phyloP scores from a whole-genome alignment of 2,797 vertebrate species.

The Momotus momota region DNA sequence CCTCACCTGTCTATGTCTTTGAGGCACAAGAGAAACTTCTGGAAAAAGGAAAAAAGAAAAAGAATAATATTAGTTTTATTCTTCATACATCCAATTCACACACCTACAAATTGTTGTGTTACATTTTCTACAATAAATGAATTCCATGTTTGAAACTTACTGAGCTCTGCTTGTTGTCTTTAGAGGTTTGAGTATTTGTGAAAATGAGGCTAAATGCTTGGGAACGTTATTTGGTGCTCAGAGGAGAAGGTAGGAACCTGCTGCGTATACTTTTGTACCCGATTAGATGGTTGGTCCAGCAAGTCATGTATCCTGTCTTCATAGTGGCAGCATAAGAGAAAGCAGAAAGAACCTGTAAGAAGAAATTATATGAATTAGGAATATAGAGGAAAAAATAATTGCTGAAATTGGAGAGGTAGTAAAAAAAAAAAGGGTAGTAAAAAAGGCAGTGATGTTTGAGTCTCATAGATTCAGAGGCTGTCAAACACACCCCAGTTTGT shows the following conservation, averaged over 20 bases:
- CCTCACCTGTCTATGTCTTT: not conserved
- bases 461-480: not conserved
- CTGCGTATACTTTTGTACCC: not conserved
- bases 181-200: not conserved
- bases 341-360: not conserved
- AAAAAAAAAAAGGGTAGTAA: not conserved
- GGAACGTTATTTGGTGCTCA: not conserved
- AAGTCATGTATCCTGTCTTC: not conserved
- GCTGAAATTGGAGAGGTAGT: not conserved
- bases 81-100: not conserved
- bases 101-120: not conserved
- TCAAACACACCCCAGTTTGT: not conserved
- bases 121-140: not conserved
- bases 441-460: not conserved
- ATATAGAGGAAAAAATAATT: not conserved
- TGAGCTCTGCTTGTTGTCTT: not conserved
- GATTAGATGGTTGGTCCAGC: not conserved
- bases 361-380: not conserved
- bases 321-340: not conserved
- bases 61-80: not conserved
- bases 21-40: not conserved
- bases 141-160: not conserved
- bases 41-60: not conserved
- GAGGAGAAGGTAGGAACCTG: not conserved
- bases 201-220: not conserved